Conservation (phyloP, 1,140 invertebrate genomes). For the Teleopsis dalmanni region DNA sequence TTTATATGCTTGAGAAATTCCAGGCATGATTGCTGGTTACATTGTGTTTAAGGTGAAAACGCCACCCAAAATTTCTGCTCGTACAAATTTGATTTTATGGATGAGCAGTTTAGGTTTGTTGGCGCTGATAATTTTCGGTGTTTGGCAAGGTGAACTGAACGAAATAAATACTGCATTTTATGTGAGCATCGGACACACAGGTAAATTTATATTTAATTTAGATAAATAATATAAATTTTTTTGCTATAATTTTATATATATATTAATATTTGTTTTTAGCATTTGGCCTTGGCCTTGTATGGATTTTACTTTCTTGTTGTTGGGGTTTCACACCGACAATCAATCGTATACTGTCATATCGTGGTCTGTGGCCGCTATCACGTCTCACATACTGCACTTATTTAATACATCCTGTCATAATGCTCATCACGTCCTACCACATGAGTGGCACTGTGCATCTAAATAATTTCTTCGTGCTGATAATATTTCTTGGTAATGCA, state of each 20-base stretch:
- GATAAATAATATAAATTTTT: not conserved
- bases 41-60: slow-evolving; percentile 63
- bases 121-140: slow-evolving; percentile 65
- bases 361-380: slow-evolving; percentile 73
- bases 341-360: slow-evolving; percentile 69
- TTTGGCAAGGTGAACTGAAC: slow-evolving; percentile 61
- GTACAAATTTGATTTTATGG: slow-evolving; percentile 56
- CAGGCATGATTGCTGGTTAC: slow-evolving; percentile 67
- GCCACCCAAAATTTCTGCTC: slow-evolving; percentile 54
- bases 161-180: slow-evolving; percentile 59
- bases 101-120: slow-evolving; percentile 51
- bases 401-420: slow-evolving; percentile 78
- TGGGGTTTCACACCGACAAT: slow-evolving; percentile 65
- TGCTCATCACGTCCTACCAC: slow-evolving; percentile 66
- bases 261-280: slow-evolving; percentile 43
- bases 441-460: slow-evolving; percentile 71
- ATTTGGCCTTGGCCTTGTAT: slow-evolving; percentile 68
- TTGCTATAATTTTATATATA: not conserved
- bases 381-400: slow-evolving; percentile 86
- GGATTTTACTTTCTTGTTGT: slow-evolving; percentile 74
- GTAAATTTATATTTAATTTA: slow-evolving; percentile 22
- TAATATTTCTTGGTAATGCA: slow-evolving; percentile 69
- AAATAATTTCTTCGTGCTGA: slow-evolving; percentile 62
- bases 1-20: slow-evolving; percentile 1
- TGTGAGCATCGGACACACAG: slow-evolving; percentile 53